phyloP scores from a whole-genome alignment of 2,113 vertebrate species.

The Ancistrus triradiatus region DNA sequence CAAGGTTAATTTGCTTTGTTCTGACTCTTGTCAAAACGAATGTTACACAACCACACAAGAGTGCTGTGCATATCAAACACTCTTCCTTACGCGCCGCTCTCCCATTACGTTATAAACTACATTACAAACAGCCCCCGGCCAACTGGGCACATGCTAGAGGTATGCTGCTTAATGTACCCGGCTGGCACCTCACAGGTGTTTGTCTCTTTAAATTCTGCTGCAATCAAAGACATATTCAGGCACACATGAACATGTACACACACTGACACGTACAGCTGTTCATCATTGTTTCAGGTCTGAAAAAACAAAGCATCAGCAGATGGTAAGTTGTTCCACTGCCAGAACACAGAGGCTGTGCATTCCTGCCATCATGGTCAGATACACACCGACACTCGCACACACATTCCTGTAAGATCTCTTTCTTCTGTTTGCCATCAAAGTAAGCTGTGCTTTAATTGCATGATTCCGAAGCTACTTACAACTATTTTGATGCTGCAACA shows the following conservation, averaged over 20 bases:
- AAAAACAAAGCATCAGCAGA: slow-evolving; percentile 48
- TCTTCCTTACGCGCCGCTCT: neutral
- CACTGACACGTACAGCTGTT: slow-evolving; percentile 37
- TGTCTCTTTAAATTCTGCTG: slow-evolving; percentile 24
- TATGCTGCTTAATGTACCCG: neutral
- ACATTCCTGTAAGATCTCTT: too few species aligned
- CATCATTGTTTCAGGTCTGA: slow-evolving; percentile 45
- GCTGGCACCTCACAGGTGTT: slow-evolving; percentile 34
- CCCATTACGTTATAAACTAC: neutral
- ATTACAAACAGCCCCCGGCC: neutral
- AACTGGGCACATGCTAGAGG: neutral
- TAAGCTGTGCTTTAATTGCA: too few species aligned
- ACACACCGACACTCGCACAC: slow-evolving; percentile 26
- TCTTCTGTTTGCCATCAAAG: too few species aligned
- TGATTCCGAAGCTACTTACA: too few species aligned
- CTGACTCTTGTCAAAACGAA: slow-evolving; percentile 21
- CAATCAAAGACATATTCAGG: neutral
- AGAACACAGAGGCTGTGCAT: slow-evolving; percentile 27
- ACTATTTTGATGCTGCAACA: too few species aligned
- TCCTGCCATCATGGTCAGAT: slow-evolving; percentile 20
- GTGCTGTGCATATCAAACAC: neutral
- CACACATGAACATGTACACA: slow-evolving; percentile 10
- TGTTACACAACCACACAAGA: slow-evolving; percentile 11
- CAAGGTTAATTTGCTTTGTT: slow-evolving; percentile 48
- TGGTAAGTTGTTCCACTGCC: slow-evolving; percentile 42